Base-by-base conservation (phyloP, 2,797 vertebrate species). In the Astyanax mexicanus region DNA sequence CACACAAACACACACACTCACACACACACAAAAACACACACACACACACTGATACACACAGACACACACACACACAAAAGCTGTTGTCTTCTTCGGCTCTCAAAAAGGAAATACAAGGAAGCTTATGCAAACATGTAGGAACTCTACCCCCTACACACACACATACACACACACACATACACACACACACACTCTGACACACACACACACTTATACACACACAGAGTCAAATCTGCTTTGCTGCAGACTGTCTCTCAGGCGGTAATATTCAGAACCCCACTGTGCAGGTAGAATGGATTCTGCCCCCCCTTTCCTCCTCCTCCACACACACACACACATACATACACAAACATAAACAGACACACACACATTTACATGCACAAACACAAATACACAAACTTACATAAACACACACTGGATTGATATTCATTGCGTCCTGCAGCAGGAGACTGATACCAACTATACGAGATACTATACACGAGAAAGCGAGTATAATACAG, bases 1-100 rank as follows among this genome's bases (percentile, higher is more conserved):
- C 11, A 44, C 17, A 51, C 25, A 32, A 49, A 51, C 40, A 40
- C 69, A 66, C 21, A 49, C 69, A 58, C 60, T 77, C 25, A 65
- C 52, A 64, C 67, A 15, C 42, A 45, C n/a, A n/a, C 42, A 10
- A 12, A 15, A 12, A 15, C 42, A 44, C 42, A 44, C 42, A 42
- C 6, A 42, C 10, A 42, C 21, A 51, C 25, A 32, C 37, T 49
- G 27, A 38, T 68, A 65, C 19, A 47, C 61, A 47, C 51, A 71
- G 25, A 65, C 52, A 70, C 67, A 44, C 40, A 44, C 40, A 44
- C 40, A 44, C 40, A 44, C 40, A 44, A n/a, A 47, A n/a, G n/a
- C 17, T n/a, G 49, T 23, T 52, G 49, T 52, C 21, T 21, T 45
- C 12, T 45, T 52, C 29, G 65, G 8, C 10, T 37, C 37, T 60